phyloP scores from a whole-genome alignment of 2,888 invertebrate genomes.

The Dryomyza anilis region DNA sequence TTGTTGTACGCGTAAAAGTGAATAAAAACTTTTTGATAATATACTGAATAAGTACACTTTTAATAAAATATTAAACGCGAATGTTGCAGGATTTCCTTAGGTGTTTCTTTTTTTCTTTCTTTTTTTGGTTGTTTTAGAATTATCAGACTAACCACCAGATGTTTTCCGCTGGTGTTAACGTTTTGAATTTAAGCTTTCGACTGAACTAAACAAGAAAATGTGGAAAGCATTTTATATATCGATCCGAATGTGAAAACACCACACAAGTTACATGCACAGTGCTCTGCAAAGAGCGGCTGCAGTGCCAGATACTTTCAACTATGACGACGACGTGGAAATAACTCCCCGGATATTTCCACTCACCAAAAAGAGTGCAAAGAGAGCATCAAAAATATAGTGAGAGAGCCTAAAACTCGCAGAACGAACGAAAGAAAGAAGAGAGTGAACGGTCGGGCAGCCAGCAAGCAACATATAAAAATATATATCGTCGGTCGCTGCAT shows the following conservation, averaged over 20 bases:
- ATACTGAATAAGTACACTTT: no score
- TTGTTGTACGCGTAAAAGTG: no score
- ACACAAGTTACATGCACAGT: constrained; percentile 35
- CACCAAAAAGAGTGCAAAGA: no score
- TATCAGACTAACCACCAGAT: background rate
- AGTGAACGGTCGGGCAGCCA: no score
- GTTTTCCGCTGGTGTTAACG: constrained; percentile 35
- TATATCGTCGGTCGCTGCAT: no score
- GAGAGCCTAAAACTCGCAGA: no score
- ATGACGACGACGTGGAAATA: constrained; percentile 9
- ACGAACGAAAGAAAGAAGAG: no score
- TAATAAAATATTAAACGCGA: background rate
- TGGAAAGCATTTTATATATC: constrained; percentile 60
- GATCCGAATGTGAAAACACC: constrained; percentile 43
- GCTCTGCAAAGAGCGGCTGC: constrained; percentile 1
- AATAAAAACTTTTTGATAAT: no score
- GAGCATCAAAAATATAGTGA: no score
- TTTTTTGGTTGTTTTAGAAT: constrained; percentile 6
- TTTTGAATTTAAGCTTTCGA: constrained; percentile 52
- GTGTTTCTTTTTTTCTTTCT: background rate
- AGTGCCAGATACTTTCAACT: background rate
- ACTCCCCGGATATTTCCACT: constrained; percentile 19
- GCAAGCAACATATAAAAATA: no score
- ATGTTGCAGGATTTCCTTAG: background rate
- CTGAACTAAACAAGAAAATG: constrained; percentile 58